Conservation (phyloP, 2,113 vertebrate species). For the Misgurnus anguillicaudatus region DNA sequence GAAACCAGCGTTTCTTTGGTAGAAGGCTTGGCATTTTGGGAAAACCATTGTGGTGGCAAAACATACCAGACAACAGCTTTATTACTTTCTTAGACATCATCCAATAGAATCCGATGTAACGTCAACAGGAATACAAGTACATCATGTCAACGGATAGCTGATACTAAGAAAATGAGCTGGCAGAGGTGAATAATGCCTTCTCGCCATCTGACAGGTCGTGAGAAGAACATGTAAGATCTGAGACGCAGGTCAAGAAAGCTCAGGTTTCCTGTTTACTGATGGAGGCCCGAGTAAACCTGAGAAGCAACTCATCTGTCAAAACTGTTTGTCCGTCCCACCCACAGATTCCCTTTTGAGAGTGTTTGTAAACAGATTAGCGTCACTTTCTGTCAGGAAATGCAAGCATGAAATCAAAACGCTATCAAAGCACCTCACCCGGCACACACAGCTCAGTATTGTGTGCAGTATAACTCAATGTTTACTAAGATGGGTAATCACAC, state of each 20-base stretch:
- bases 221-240: slow-evolving; percentile 31
- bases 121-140: background rate
- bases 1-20: slow-evolving; percentile 25
- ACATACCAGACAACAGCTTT: background rate
- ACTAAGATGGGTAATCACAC: background rate
- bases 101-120: background rate
- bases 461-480: slow-evolving; percentile 2
- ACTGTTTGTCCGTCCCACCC: slow-evolving; percentile 60
- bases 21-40: slow-evolving; percentile 16
- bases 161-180: background rate
- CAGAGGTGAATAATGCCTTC: slow-evolving; percentile 10
- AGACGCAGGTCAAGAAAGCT: slow-evolving; percentile 39
- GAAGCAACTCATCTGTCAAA: slow-evolving; percentile 71
- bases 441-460: background rate
- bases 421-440: slow-evolving; percentile 12
- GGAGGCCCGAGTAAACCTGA: slow-evolving; percentile 63
- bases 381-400: slow-evolving; percentile 49
- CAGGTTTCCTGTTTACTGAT: slow-evolving; percentile 65
- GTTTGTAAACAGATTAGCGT: slow-evolving; percentile 71
- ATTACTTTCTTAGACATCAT: background rate
- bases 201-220: slow-evolving; percentile 21
- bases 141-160: slow-evolving; percentile 24
- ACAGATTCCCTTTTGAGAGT: slow-evolving; percentile 60
- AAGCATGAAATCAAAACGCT: slow-evolving; percentile 10
- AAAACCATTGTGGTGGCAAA: background rate